Evolutionary conservation across 2,888 invertebrate genomes (phyloP).

Genomic region (Aphidoletes aphidimyza): DNA sequence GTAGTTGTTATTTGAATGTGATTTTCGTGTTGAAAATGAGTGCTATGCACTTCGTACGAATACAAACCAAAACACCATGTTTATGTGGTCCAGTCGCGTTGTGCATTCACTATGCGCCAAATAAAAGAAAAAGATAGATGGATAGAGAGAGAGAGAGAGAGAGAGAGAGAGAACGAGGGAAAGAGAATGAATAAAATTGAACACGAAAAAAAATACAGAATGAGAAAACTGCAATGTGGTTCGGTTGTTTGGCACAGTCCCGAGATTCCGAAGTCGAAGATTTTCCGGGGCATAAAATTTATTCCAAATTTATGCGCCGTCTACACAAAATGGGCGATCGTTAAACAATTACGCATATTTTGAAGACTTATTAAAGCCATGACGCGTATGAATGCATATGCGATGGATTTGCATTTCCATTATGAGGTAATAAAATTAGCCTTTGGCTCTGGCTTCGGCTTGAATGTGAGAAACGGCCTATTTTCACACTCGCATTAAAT

Average conservation of each 20-base stretch:
- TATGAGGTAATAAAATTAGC: slow-evolving; percentile 21
- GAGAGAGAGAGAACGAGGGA: neutral
- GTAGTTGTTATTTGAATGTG: neutral
- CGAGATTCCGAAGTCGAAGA: neutral
- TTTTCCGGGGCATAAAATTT: slow-evolving; percentile 39
- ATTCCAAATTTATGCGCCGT: slow-evolving; percentile 29
- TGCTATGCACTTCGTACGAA: neutral
- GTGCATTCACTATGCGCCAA: no score
- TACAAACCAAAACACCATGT: neutral
- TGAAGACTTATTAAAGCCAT: slow-evolving; percentile 4
- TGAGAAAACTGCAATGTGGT: no score
- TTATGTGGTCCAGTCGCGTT: neutral
- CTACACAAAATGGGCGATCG: slow-evolving; percentile 10
- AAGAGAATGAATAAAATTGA: neutral
- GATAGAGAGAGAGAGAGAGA: neutral
- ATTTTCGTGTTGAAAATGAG: neutral
- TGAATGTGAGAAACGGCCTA: neutral
- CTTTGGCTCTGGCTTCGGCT: no score
- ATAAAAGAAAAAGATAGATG: no score
- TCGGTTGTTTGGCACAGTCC: neutral
- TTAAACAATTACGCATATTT: slow-evolving; percentile 41
- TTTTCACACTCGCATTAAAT: no score
- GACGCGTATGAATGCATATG: neutral
- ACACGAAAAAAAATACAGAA: no score
- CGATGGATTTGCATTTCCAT: neutral